A percentile compares a stretch with the other conserved stretches of the same genome.
These are phyloP conservation scores for Glaucidium brasilianum DNA, from an alignment of 2,113 vertebrate species.

Conservation along the genomic window DNA sequence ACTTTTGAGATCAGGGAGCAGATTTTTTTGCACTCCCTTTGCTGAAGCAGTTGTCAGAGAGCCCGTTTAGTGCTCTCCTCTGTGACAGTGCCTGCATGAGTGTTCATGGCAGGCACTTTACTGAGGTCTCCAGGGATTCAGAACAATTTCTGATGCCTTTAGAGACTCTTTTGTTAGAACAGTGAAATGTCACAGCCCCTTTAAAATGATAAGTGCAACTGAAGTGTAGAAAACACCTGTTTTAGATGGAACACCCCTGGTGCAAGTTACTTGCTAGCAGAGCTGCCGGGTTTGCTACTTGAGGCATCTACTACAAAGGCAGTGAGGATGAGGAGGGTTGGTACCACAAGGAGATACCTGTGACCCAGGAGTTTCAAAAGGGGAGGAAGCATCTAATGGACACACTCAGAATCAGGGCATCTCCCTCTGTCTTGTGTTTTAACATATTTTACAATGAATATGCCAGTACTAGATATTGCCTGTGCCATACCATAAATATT, in stretches of 20 bases:
- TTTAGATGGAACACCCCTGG: neutral
- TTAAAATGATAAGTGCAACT: neutral
- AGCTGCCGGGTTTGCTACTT: neutral
- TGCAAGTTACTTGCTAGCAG: neutral
- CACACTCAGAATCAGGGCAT: neutral
- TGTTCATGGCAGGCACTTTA: neutral
- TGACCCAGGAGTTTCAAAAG: neutral
- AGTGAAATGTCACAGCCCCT: slow-evolving; percentile 23
- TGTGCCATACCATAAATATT: slow-evolving; percentile 23
- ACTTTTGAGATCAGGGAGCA: neutral
- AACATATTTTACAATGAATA: neutral
- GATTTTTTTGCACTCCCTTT: neutral
- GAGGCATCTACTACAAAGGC: neutral
- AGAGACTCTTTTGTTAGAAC: slow-evolving; percentile 14
- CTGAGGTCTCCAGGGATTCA: neutral
- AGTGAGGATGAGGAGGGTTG: neutral
- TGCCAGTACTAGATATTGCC: neutral
- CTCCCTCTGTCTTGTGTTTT: neutral
- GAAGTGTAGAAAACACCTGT: neutral
- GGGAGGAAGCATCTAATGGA: neutral
- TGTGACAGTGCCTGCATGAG: neutral
- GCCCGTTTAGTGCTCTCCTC: neutral
- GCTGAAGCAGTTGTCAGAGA: slow-evolving; percentile 5
- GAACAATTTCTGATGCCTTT: neutral
- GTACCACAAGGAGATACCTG: neutral